phyloP scores from a whole-genome alignment of 2,113 vertebrate species.

The Leucopsar rothschildi region DNA sequence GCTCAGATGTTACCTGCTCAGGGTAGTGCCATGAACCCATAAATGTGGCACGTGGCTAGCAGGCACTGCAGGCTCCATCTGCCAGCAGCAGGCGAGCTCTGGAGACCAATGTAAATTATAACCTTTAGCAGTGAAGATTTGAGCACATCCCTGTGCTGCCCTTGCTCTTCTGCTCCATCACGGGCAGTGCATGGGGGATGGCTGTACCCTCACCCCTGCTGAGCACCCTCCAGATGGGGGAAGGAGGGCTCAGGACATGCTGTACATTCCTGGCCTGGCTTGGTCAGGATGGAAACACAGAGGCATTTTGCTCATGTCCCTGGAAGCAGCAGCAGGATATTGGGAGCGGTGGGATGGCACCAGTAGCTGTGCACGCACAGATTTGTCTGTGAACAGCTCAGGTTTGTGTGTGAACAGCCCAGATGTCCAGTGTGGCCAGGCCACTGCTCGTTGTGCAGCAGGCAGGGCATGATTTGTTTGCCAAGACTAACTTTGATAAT shows the following conservation, averaged over 20 bases:
- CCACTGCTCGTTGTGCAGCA: neutral
- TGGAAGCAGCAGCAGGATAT: neutral
- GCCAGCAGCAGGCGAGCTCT: neutral
- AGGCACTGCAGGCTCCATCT: constrained; percentile 6
- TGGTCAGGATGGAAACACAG: neutral
- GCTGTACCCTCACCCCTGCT: neutral
- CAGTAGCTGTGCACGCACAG: neutral
- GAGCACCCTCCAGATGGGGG: neutral
- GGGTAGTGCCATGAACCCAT: neutral
- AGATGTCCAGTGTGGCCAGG: neutral
- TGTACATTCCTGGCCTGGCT: neutral
- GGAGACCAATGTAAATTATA: neutral
- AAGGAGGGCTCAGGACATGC: neutral
- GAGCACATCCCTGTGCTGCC: neutral
- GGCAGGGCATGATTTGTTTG: neutral
- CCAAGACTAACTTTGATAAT: neutral
- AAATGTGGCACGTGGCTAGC: neutral
- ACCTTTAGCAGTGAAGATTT: neutral
- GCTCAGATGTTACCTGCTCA: neutral
- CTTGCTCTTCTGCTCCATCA: neutral
- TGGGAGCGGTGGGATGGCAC: neutral
- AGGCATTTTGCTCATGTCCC: neutral
- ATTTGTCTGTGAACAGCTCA: too few species aligned
- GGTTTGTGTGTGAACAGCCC: neutral
- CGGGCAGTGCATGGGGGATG: neutral